Conservation (phyloP, 2,113 vertebrate species). For the Hippocampus mohnikei region DNA sequence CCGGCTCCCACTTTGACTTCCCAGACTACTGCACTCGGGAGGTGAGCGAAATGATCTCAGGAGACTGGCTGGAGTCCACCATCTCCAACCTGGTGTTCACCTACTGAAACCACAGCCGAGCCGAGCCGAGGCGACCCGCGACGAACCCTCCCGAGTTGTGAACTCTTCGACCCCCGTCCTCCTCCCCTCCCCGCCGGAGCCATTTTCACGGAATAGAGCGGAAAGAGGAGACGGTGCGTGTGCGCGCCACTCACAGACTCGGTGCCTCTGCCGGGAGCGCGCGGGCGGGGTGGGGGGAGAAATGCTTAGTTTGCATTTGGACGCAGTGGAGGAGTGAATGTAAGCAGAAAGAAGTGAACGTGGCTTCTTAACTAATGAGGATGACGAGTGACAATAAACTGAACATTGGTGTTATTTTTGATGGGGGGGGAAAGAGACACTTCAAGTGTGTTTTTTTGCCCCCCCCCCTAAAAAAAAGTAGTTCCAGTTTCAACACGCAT, state of each 20-base stretch:
- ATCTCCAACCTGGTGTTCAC: constrained; percentile 99
- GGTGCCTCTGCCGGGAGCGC: constrained; percentile 49
- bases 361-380: constrained; percentile 30
- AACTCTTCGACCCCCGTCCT: constrained; percentile 26
- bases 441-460: constrained; percentile 8
- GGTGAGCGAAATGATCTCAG: constrained; percentile 99
- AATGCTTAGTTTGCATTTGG: constrained; percentile 72
- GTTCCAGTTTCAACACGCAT: constrained; percentile 80
- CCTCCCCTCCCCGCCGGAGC: constrained; percentile 38
- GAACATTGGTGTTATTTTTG: constrained; percentile 45
- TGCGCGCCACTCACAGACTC: constrained; percentile 55
- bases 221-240: constrained; percentile 41
- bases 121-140: constrained; percentile 11
- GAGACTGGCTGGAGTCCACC: constrained; percentile 98
- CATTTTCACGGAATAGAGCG: constrained; percentile 54
- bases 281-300: constrained; percentile 45
- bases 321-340: constrained; percentile 66
- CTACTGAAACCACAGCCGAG: constrained; percentile 74
- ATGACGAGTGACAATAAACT: constrained; percentile 53
- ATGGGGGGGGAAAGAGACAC: constrained; percentile 19
- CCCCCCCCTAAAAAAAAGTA: constrained; percentile 42
- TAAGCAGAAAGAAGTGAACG: constrained; percentile 60
- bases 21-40: constrained; percentile 99
- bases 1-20: constrained; percentile 97
- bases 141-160: constrained; percentile 35